A percentile compares a stretch with the other conserved stretches of the same genome.
These are phyloP conservation scores for Pseudocheirus occidentalis DNA, from an alignment of 2,797 vertebrate species.

Conservation along the genomic window DNA sequence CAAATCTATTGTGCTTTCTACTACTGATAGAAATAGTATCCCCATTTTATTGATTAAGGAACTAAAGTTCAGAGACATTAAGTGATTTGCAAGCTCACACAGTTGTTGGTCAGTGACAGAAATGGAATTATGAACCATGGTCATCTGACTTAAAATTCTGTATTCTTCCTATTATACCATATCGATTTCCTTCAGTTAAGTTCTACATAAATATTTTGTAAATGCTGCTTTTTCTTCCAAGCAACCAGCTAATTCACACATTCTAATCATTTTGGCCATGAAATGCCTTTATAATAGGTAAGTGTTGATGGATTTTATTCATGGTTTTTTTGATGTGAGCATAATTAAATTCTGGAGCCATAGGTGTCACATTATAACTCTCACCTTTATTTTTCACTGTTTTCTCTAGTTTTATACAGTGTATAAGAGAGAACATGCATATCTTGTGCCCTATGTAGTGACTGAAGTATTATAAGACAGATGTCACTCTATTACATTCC, in stretches of 20 bases:
- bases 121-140: neutral
- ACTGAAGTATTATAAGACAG: constrained; percentile 46
- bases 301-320: constrained; percentile 60
- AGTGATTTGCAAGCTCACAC: neutral
- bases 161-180: neutral
- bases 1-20: neutral
- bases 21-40: neutral
- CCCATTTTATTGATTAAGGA: neutral
- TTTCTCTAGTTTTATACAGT: constrained; percentile 43
- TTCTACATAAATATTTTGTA: neutral
- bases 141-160: neutral
- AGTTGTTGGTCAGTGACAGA: neutral
- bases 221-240: constrained; percentile 31
- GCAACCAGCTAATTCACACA: constrained; percentile 43
- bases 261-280: constrained; percentile 37
- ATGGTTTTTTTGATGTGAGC: constrained; percentile 37
- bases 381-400: constrained; percentile 26
- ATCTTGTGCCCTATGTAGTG: constrained; percentile 41
- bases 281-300: constrained; percentile 60
- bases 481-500: constrained; percentile 66
- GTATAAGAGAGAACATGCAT: constrained; percentile 56
- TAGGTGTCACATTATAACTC: constrained; percentile 33
- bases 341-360: constrained; percentile 50
- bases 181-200: neutral
- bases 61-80: neutral